phyloP scores from a whole-genome alignment of 2,888 invertebrate species.

The Amiota minor region DNA sequence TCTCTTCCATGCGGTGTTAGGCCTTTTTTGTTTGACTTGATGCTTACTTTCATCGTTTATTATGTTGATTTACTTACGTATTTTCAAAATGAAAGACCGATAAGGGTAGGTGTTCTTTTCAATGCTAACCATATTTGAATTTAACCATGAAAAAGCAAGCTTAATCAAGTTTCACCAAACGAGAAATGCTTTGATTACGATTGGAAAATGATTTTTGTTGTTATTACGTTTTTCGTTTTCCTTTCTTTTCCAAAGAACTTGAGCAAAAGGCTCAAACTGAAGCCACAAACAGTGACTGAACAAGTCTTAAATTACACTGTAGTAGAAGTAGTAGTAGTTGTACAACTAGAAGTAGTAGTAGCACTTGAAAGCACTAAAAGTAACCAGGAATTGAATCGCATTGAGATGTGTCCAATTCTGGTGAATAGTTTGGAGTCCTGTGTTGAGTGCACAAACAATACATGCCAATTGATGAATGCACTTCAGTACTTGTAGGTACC shows the following conservation, averaged over 20 bases:
- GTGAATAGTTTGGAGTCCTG: no score
- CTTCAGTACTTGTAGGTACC: neutral
- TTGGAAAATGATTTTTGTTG: neutral
- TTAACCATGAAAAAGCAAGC: constrained; percentile 5
- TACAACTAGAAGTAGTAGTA: neutral
- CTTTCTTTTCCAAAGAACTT: neutral
- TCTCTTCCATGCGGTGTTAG: neutral
- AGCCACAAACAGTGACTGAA: constrained; percentile 12
- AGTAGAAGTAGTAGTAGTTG: neutral
- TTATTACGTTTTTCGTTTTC: no score
- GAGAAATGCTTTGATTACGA: constrained; percentile 15
- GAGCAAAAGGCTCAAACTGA: neutral
- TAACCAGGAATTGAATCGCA: neutral
- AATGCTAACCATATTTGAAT: neutral
- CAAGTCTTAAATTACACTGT: neutral
- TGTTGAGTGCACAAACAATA: no score
- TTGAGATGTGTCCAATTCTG: no score
- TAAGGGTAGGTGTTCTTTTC: neutral
- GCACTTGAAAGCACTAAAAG: constrained; percentile 1
- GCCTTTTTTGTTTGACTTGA: no score
- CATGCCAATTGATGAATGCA: neutral
- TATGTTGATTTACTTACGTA: neutral
- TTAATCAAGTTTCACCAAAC: constrained; percentile 1
- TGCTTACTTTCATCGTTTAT: neutral
- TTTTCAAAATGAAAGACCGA: neutral